A percentile compares a stretch with the other conserved stretches of the same genome.
Evolutionary conservation across 35 echinoderm and acorn worm species (phyloP).

Genomic region (Heliocidaris tuberculata): DNA sequence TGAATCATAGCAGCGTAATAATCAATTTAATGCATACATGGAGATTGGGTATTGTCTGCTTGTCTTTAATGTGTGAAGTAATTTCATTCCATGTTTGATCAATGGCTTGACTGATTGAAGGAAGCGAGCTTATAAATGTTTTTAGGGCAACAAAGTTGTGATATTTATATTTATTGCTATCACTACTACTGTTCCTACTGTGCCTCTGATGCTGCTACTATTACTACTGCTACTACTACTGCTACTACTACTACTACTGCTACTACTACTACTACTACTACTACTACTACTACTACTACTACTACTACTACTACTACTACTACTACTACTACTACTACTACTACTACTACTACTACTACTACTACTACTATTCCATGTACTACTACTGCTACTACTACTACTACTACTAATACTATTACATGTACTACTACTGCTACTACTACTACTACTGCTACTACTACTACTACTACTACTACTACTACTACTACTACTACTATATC

Average conservation of each 20-base stretch:
- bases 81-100: not conserved
- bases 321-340: not conserved
- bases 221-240: too few species aligned
- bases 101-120: not conserved
- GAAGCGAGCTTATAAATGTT: not conserved
- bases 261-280: too few species aligned
- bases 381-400: not conserved
- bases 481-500: not conserved
- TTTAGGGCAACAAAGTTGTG: not conserved
- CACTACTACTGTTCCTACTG: too few species aligned
- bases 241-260: too few species aligned
- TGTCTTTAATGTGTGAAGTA: not conserved
- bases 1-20: not conserved
- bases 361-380: not conserved
- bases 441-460: too few species aligned
- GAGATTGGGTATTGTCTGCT: not conserved
- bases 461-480: too few species aligned
- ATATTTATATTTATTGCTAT: too few species aligned
- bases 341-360: not conserved
- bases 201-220: too few species aligned
- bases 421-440: too few species aligned
- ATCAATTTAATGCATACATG: not conserved
- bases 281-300: not conserved
- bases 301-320: not conserved
- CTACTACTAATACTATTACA: not conserved